phyloP scores from a whole-genome alignment of 2,797 vertebrate genomes.

The Cryptoprocta ferox region DNA sequence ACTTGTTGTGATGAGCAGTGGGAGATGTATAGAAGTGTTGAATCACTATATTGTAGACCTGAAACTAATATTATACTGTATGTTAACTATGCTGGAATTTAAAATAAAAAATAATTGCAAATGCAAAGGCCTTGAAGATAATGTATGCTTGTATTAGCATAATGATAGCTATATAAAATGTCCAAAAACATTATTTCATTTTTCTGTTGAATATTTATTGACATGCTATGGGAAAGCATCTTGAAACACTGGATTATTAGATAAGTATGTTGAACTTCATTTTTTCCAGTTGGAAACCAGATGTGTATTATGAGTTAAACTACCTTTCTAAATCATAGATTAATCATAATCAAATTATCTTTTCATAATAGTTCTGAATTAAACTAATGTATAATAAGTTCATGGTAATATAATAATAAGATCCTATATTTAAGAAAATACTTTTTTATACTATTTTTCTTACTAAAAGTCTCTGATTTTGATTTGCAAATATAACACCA shows the following conservation, averaged over 20 bases:
- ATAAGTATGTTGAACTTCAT: background rate
- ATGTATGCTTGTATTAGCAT: background rate
- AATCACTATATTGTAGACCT: background rate
- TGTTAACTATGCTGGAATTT: background rate
- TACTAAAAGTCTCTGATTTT: background rate
- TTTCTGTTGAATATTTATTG: slow-evolving; percentile 44
- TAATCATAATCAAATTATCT: background rate
- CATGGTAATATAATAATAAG: background rate
- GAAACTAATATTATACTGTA: background rate
- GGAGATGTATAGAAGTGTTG: background rate
- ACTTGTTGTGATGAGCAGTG: background rate
- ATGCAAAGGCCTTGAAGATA: background rate
- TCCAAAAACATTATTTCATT: background rate
- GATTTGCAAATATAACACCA: background rate
- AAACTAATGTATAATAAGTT: background rate
- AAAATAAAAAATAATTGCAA: background rate
- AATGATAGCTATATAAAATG: background rate
- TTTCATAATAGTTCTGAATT: background rate
- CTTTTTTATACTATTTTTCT: background rate
- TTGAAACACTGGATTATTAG: background rate
- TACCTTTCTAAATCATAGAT: background rate
- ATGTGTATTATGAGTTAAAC: background rate
- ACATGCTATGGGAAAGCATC: background rate
- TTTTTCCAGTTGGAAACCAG: background rate
- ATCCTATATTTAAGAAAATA: background rate